phyloP scores from a whole-genome alignment of 2,113 vertebrate genomes.

The Alces alces region DNA sequence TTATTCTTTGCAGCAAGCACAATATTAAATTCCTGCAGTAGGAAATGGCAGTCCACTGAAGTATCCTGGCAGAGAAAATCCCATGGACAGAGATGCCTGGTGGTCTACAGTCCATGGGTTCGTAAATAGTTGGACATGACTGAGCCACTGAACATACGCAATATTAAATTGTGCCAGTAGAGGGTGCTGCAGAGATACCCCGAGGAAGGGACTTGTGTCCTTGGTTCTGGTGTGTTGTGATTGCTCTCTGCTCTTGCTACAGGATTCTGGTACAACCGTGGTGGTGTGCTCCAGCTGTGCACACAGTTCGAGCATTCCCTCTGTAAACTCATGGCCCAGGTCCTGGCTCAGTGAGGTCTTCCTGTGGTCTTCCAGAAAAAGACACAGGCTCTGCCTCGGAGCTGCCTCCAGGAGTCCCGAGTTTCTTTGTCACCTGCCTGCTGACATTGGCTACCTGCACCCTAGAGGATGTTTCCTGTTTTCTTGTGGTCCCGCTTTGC shows the following conservation, averaged over 20 bases:
- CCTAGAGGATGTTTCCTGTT: background rate
- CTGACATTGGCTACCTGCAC: background rate
- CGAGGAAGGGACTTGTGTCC: background rate
- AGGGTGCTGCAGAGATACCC: slow-evolving; percentile 11
- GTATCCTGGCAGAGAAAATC: background rate
- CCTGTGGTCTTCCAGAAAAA: background rate
- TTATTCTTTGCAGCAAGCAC: background rate
- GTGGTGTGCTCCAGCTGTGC: background rate
- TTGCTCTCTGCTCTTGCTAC: background rate
- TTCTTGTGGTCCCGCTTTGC: background rate
- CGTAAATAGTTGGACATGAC: background rate
- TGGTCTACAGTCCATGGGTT: background rate
- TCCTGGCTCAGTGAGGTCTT: background rate
- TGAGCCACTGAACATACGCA: background rate
- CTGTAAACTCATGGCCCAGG: background rate
- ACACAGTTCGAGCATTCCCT: background rate
- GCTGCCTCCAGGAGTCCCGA: background rate
- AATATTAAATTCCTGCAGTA: background rate
- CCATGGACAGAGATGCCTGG: background rate
- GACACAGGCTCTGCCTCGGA: background rate
- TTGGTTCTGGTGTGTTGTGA: background rate
- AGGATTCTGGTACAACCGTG: background rate
- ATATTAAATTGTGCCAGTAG: slow-evolving; percentile 1
- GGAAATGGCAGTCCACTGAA: background rate
- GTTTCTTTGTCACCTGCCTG: background rate